These are phyloP conservation scores for Harmothoe impar DNA, from an alignment of 2,888 invertebrate genomes.

Conservation along the genomic window DNA sequence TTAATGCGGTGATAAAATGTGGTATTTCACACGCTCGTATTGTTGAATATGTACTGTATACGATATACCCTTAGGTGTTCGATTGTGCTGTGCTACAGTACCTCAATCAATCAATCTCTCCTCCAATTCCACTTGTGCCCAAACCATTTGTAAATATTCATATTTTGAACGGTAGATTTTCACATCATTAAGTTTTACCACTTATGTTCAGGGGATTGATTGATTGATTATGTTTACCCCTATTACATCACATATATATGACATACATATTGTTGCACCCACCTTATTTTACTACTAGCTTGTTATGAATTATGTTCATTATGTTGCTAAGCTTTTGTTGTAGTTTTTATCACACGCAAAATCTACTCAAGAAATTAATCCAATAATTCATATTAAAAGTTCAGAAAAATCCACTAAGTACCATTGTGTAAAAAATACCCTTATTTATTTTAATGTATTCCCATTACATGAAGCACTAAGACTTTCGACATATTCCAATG, in stretches of 20 bases:
- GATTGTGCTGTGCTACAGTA: too few species aligned
- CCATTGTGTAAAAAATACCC: too few species aligned
- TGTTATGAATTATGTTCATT: constrained; percentile 21
- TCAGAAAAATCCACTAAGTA: background rate
- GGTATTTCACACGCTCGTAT: too few species aligned
- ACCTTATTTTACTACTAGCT: background rate
- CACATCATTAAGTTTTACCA: background rate
- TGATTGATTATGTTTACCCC: background rate
- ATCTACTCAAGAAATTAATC: background rate
- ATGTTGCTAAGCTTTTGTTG: constrained; percentile 17
- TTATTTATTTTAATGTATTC: too few species aligned
- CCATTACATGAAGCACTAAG: too few species aligned
- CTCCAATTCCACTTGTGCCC: background rate
- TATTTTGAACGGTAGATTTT: background rate
- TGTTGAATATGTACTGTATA: too few species aligned
- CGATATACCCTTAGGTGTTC: too few species aligned
- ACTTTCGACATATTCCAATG: background rate
- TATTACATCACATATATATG: too few species aligned
- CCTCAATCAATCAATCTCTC: background rate
- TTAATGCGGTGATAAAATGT: too few species aligned
- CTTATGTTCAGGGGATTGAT: background rate
- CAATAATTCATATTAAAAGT: background rate
- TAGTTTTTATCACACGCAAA: constrained; percentile 30
- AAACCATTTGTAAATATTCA: background rate
- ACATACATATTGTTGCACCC: constrained; percentile 13